Evolutionary conservation across 2,113 vertebrate species (phyloP).

Genomic region (Dicerorhinus sumatrensis): DNA sequence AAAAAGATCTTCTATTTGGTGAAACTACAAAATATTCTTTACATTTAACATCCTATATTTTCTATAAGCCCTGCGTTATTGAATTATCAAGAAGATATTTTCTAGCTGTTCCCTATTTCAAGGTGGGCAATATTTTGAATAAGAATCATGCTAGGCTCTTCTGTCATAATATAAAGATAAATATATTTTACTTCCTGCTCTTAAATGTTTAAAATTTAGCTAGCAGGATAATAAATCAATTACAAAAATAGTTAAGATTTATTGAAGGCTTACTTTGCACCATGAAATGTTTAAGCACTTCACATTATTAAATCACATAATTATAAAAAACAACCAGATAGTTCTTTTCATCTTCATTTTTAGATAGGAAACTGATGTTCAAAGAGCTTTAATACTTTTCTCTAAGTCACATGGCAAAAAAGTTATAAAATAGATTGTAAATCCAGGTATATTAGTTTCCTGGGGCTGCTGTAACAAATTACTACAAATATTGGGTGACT

Average conservation of each 20-base stretch:
- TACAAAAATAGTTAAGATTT: not conserved
- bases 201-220: slow-evolving; percentile 17
- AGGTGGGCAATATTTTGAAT: not conserved
- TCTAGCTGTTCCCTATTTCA: not conserved
- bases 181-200: not conserved
- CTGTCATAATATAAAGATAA: not conserved
- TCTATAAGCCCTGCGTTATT: not conserved
- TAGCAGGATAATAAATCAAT: not conserved
- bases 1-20: not conserved
- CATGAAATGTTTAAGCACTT: not conserved
- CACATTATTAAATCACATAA: not conserved
- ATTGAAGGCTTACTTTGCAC: not conserved
- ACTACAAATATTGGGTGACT: not conserved
- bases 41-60: not conserved
- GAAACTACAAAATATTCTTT: not conserved
- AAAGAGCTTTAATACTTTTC: not conserved
- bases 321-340: not conserved
- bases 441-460: not conserved
- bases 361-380: not conserved
- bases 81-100: not conserved
- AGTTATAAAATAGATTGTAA: not conserved
- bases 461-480: not conserved
- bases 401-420: not conserved
- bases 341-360: not conserved
- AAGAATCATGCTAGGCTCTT: not conserved